phyloP scores from a whole-genome alignment of 2,797 vertebrate species.

The Microctenopoma stevenorrisi region DNA sequence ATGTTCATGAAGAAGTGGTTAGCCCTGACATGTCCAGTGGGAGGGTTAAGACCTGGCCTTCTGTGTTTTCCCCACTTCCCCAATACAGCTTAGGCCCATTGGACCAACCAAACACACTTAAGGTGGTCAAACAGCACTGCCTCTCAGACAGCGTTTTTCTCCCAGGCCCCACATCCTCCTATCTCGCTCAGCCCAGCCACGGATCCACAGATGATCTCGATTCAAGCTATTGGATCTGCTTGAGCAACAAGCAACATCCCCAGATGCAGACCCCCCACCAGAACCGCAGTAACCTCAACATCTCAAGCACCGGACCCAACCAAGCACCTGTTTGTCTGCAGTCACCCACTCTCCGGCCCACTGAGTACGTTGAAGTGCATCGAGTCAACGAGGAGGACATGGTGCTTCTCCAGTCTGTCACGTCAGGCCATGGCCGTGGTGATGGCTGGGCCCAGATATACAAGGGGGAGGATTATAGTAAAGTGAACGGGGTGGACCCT shows the following conservation, averaged over 20 bases:
- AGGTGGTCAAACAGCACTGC: slow-evolving; percentile 77
- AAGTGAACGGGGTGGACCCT: slow-evolving; percentile 84
- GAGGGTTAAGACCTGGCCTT: slow-evolving; percentile 85
- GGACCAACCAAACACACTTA: slow-evolving; percentile 50
- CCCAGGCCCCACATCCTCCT: slow-evolving; percentile 23
- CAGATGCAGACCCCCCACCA: slow-evolving; percentile 19
- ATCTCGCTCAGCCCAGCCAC: slow-evolving; percentile 31
- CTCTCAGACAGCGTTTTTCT: slow-evolving; percentile 69
- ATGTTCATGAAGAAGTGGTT: slow-evolving; percentile 22
- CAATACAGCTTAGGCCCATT: slow-evolving; percentile 48
- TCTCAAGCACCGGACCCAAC: slow-evolving; percentile 46
- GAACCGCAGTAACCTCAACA: slow-evolving; percentile 60
- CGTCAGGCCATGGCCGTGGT: slow-evolving; percentile 51
- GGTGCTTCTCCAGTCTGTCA: slow-evolving; percentile 85
- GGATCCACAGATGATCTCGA: slow-evolving; percentile 12
- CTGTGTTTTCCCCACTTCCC: slow-evolving; percentile 72
- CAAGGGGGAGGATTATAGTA: slow-evolving; percentile 86
- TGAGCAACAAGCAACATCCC: slow-evolving; percentile 43
- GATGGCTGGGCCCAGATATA: slow-evolving; percentile 2
- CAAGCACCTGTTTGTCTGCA: slow-evolving; percentile 30
- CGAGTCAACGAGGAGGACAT: slow-evolving; percentile 84
- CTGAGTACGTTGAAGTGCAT: slow-evolving; percentile 92
- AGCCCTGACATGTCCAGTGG: slow-evolving; percentile 59
- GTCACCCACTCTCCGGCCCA: slow-evolving; percentile 62
- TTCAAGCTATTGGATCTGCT: slow-evolving; percentile 25